A percentile compares a stretch with the other conserved stretches of the same genome.
Evolutionary conservation across 1,140 invertebrate genomes (phyloP).

Genomic region (Drosophila suzukii): DNA sequence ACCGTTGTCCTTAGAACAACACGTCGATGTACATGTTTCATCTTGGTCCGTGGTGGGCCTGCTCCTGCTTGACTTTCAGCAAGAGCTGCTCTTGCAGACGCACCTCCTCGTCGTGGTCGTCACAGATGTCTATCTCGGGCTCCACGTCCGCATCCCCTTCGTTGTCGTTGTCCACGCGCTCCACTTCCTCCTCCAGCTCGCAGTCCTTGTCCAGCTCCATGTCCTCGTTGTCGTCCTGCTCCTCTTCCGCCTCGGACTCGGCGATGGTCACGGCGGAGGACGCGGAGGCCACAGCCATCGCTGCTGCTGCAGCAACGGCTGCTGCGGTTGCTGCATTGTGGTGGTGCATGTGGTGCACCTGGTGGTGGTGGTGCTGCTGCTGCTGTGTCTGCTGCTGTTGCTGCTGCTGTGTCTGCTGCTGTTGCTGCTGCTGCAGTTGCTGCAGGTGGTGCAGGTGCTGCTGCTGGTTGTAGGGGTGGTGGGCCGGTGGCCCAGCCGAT

Average conservation of each 20-base stretch:
- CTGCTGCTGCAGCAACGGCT: conserved; percentile 66
- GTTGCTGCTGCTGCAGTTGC: conserved; percentile 58
- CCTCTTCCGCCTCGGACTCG: conserved; percentile 62
- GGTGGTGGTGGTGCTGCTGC: conserved; percentile 63
- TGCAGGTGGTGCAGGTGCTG: conserved; percentile 77
- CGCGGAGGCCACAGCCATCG: conserved; percentile 42
- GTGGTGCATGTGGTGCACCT: conserved; percentile 71
- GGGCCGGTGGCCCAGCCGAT: conserved; percentile 48
- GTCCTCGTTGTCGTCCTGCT: conserved; percentile 52
- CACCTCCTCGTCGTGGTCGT: conserved; percentile 69
- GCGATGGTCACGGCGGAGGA: conserved; percentile 43
- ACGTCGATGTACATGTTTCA: conserved; percentile 84
- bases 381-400: conserved; percentile 72
- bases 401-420: conserved; percentile 65
- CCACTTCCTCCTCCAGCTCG: conserved; percentile 32
- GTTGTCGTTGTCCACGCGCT: conserved; percentile 17
- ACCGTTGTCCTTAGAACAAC: conserved; percentile 56
- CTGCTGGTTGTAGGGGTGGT: conserved; percentile 80
- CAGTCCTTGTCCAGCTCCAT: conserved; percentile 53
- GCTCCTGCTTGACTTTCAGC: conserved; percentile 74
- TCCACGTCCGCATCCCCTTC: conserved; percentile 63
- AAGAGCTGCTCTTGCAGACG: conserved; percentile 68
- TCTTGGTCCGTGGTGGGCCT: conserved; percentile 57
- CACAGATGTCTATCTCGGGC: conserved; percentile 78
- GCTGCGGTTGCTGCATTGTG: conserved; percentile 62